Conservation (phyloP, 2,113 vertebrate species). For the Pitta sordida region DNA sequence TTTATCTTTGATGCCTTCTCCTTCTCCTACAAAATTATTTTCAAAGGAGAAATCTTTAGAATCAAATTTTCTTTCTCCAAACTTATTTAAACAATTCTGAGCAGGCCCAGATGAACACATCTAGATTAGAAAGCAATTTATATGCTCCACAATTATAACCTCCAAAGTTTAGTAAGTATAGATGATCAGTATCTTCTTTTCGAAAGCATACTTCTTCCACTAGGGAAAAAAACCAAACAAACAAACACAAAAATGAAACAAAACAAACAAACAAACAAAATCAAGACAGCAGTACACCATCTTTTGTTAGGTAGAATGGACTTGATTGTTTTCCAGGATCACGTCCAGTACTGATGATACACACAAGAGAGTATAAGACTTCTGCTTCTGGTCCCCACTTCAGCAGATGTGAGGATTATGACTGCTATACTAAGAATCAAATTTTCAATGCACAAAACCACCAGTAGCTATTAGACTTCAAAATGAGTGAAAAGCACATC, state of each 20-base stretch:
- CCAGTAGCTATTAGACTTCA: not conserved
- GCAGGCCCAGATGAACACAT: not conserved
- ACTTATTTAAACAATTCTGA: not conserved
- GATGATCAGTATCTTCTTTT: not conserved
- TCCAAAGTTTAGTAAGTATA: not conserved
- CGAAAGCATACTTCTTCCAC: not conserved
- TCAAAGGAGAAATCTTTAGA: not conserved
- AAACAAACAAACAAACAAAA: not conserved
- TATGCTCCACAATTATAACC: not conserved
- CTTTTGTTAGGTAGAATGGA: not conserved
- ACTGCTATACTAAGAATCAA: not conserved
- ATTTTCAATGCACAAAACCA: not conserved
- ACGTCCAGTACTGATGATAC: not conserved
- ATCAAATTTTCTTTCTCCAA: not conserved
- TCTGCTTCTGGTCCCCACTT: not conserved
- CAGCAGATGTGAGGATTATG: not conserved
- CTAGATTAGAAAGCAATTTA: not conserved
- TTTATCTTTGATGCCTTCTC: not conserved
- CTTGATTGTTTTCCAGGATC: not conserved
- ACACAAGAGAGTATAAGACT: not conserved
- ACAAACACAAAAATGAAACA: no score
- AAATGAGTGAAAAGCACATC: not conserved
- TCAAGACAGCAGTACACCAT: rapidly evolving
- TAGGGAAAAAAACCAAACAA: no score
- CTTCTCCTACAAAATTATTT: not conserved